Evolutionary conservation across 2,113 vertebrate species (phyloP).

Genomic region (Stegastes partitus): DNA sequence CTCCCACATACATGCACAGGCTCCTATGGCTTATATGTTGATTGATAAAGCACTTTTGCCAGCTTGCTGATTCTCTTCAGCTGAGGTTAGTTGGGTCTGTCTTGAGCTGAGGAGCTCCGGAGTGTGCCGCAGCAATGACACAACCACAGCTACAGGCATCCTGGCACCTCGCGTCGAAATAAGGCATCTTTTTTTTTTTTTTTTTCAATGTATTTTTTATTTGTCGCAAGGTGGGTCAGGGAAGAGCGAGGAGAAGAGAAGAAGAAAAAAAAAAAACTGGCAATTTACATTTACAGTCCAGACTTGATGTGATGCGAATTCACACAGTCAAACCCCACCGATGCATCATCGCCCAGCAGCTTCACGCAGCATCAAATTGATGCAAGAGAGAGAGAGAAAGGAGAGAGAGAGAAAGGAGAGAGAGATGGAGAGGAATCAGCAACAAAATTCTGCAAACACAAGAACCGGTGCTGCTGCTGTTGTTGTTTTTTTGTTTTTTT

Average conservation of each 20-base stretch:
- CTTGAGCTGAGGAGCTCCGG: conserved; percentile 66
- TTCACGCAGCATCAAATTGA: conserved; percentile 70
- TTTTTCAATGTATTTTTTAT: not conserved
- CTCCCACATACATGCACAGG: conserved; percentile 56
- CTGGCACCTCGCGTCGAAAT: conserved; percentile 65
- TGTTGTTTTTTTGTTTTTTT: not conserved
- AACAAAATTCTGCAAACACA: conserved; percentile 38
- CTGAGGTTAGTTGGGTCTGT: conserved; percentile 64
- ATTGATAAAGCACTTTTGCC: conserved; percentile 52
- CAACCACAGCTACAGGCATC: conserved; percentile 70
- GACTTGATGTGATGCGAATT: conserved; percentile 55
- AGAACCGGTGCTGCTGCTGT: conserved; percentile 20
- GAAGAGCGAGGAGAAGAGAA: not conserved
- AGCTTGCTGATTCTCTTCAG: conserved; percentile 69
- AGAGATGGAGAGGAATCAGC: conserved; percentile 8
- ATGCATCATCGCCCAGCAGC: conserved; percentile 69
- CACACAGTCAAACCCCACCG: conserved; percentile 58
- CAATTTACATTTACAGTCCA: conserved; percentile 47
- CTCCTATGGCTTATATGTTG: conserved; percentile 62
- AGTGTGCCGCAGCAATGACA: conserved; percentile 76
- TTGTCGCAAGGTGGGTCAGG: conserved; percentile 42
- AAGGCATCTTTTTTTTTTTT: conserved; percentile 23
- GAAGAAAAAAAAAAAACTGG: conserved; percentile 6
- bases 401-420: conserved; percentile 5
- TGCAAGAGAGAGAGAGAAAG: conserved; percentile 35